Percentiles rank a stretch among this genome's conserved stretches.
phyloP scores from a whole-genome alignment of 1,140 invertebrate species.

The Sycophaga agraensis region DNA sequence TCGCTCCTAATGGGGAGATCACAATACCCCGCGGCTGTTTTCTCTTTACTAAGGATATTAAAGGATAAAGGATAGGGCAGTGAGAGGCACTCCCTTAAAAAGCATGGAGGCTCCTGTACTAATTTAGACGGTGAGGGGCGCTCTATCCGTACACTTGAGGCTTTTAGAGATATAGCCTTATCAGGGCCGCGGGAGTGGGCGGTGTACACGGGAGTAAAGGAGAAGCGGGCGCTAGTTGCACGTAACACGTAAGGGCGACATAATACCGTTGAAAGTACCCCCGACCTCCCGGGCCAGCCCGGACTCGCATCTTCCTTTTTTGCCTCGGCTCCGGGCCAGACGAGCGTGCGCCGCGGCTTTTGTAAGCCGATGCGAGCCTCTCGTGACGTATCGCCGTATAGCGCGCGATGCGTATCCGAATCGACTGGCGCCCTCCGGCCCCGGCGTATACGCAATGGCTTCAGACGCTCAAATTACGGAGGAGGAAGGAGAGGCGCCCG shows the following conservation, averaged over 20 bases:
- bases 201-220: background rate
- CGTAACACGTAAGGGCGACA: constrained; percentile 36
- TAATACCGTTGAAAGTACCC: constrained; percentile 41
- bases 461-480: constrained; percentile 25
- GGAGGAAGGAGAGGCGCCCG: too few relatives aligned
- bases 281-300: background rate
- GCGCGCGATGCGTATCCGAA: background rate
- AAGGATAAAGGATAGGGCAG: too few relatives aligned
- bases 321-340: background rate
- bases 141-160: constrained; percentile 6
- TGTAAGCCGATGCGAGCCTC: constrained; percentile 39
- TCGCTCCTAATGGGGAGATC: too few relatives aligned
- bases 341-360: background rate
- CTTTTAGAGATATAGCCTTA: constrained; percentile 15
- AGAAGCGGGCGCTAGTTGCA: constrained; percentile 27
- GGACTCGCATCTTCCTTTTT: constrained; percentile 12
- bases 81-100: too few relatives aligned
- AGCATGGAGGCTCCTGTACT: too few relatives aligned
- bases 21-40: too few relatives aligned
- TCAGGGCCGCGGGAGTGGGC: background rate
- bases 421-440: background rate
- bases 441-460: constrained; percentile 15
- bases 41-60: too few relatives aligned
- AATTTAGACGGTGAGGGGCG: too few relatives aligned
- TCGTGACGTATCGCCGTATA: constrained; percentile 38